These are phyloP conservation scores for Tuta absoluta DNA, from an alignment of 2,888 invertebrate genomes.

Conservation along the genomic window DNA sequence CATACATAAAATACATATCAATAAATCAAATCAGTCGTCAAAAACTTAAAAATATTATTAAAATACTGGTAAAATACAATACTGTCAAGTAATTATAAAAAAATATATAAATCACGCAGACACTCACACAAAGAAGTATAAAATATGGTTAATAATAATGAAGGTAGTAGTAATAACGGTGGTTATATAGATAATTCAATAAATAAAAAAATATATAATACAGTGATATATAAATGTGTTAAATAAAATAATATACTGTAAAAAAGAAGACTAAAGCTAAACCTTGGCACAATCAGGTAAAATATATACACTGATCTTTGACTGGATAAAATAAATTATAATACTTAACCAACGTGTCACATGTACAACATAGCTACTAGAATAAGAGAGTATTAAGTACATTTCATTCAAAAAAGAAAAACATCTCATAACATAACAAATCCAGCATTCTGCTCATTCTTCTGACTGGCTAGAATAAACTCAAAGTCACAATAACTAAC, in stretches of 20 bases:
- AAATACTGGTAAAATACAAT: constrained; percentile 31
- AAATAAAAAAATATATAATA: not conserved
- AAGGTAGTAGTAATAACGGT: not conserved
- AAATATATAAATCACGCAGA: constrained; percentile 22
- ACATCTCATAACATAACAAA: not conserved
- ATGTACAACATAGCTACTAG: constrained; percentile 12
- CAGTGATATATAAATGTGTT: not conserved
- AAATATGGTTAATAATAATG: constrained; percentile 19
- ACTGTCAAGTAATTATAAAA: constrained; percentile 31
- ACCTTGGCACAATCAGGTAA: constrained; percentile 15
- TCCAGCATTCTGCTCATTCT: not conserved
- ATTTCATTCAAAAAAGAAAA: not conserved
- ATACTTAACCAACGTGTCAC: constrained; percentile 3
- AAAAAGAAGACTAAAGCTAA: constrained; percentile 9
- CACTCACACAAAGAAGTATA: constrained; percentile 12
- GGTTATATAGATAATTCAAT: constrained; percentile 8
- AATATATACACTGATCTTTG: constrained; percentile 2
- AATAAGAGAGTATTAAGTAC: constrained; percentile 14
- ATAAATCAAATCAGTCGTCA: constrained; percentile 32
- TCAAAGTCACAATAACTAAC: constrained; percentile 10
- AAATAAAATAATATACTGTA: not conserved
- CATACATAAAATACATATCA: constrained; percentile 38
- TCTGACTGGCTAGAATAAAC: constrained; percentile 13
- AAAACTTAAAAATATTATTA: constrained; percentile 31
- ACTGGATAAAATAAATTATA: constrained; percentile 10